Base-by-base conservation (phyloP, 2,888 invertebrate species). In the Parnassius apollo region DNA sequence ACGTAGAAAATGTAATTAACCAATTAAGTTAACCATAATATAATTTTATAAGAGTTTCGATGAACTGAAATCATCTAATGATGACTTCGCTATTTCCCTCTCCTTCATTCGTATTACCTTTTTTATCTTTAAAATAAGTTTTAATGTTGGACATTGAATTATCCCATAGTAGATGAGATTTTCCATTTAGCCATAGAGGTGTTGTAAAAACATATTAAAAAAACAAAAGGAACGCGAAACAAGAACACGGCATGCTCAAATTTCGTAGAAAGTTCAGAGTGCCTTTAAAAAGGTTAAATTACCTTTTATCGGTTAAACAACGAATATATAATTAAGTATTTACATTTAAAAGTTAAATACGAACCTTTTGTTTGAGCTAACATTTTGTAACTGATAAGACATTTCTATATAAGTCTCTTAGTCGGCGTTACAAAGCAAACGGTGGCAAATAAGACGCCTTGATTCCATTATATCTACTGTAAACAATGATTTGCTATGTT, bases 401-500 rank as follows among this genome's bases (percentile, higher is more conserved):
- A 11, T 49, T 55, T 51, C 55, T 45, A 51, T 22, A 46, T 59
- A 66, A 63, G 45, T 59, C 59, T 45, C 13, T 57, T 9, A 48
- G 72, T 70, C 85, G 85, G 86, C 75, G 46, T 68, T 69, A 77
- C 73, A 82, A 83, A 82, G 72, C 59, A 69, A 78, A 83, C 89
- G 74, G 90, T 88, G 86, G 90, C 89, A 85, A 72, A 61, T 77
- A 75, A 80, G 76, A 77, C 78, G 78, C 76, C 79, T 77, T 82
- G 85, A 83, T 82, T 61, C 82, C 66, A 86, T 83, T 85, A 81
- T 78, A 69, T 75, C 69, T 72, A 77, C 77, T 77, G 80, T 84
- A 78, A 81, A 82, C 78, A 82, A 76, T 76, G 75, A 75, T 75
- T 73, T 69, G 71, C 68, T 71, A 69, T 76, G 75, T 83, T 82